Conservation (phyloP, 2,888 invertebrate genomes). For the Ormyrus nitidulus region DNA sequence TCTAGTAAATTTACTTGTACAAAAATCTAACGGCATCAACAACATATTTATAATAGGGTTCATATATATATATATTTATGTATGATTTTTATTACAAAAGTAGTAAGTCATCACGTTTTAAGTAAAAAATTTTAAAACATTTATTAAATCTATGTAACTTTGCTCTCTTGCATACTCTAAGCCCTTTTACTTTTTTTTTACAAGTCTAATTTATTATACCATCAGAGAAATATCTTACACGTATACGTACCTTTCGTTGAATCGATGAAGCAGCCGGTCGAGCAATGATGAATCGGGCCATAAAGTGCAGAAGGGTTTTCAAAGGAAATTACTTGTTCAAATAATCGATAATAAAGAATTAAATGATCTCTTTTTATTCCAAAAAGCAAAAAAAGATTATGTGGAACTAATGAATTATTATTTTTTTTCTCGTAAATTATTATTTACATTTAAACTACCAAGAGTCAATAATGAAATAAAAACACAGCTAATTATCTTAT, state of each 20-base stretch:
- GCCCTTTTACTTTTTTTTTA: conserved; percentile 4
- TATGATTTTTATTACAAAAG: no score
- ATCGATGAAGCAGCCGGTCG: conserved; percentile 3
- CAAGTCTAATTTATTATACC: background rate
- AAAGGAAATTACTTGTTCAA: conserved; percentile 32
- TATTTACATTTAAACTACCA: conserved; percentile 37
- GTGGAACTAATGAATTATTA: conserved; percentile 13
- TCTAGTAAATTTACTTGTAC: no score
- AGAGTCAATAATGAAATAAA: background rate
- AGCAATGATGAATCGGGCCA: conserved; percentile 26
- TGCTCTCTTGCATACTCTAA: background rate
- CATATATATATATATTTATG: no score
- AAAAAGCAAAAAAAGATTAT: conserved; percentile 15
- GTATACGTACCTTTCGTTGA: conserved; percentile 51
- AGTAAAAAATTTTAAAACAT: no score
- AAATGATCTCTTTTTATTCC: background rate
- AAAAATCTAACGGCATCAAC: no score
- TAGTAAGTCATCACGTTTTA: no score
- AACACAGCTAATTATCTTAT: conserved; percentile 25
- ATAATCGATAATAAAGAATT: background rate
- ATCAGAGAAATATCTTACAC: conserved; percentile 11
- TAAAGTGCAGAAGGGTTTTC: conserved; percentile 49
- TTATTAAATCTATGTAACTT: no score
- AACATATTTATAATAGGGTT: no score
- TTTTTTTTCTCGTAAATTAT: background rate